Evolutionary conservation across 2,113 vertebrate genomes (phyloP), one percentile per base, ranked within the genome.

Genomic region (Centropus bengalensis): DNA sequence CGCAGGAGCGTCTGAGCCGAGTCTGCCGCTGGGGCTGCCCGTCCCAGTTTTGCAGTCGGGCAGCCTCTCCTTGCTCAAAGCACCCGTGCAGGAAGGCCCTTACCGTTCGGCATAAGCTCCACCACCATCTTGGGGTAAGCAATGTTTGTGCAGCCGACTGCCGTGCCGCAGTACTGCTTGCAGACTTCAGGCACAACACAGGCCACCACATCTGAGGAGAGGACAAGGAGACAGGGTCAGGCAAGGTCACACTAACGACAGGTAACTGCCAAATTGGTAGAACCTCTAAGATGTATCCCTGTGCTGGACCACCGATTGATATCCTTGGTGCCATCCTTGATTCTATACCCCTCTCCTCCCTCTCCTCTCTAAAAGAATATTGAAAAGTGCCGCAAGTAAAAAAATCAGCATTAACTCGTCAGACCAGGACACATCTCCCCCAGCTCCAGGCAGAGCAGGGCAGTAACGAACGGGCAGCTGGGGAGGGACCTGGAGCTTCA

Each of bases 21-120:
- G 44, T 56, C 52, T 23, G 44, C 6, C 44, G 60, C 9, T 47
- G 78, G 40, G 33, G 62, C 40, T 86, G 55, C 32, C 6, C 28
- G 8, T 33, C 51, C 73, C 42, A 7, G 38, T 86, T 81, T 85
- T 60, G 60, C 27, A 55, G 36, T 32, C 62, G 79, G 63, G 21
- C 49, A 77, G 24, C 63, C 33, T 52, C 44, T 36, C 18, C 51
- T 76, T 91, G 62, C 64, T 24, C 66, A 33, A 85, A 88, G 52
- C 64, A 66, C 36, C 54, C 45, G 27, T 24, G 38, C 3, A 30
- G 30, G 59, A 22, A 21, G 27, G 22, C 15, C 87, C 98, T 95
- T 89, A 99, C 99, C 99, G 1, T 98, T 49, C 14, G 99, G 99
- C 99, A 99, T 99, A 45, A 99, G 98, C 54, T 99, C 98, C 69